A percentile compares a stretch with the other conserved stretches of the same genome.
These are phyloP conservation scores for Megalurothrips usitatus DNA, from an alignment of 2,888 invertebrate species.

Conservation along the genomic window DNA sequence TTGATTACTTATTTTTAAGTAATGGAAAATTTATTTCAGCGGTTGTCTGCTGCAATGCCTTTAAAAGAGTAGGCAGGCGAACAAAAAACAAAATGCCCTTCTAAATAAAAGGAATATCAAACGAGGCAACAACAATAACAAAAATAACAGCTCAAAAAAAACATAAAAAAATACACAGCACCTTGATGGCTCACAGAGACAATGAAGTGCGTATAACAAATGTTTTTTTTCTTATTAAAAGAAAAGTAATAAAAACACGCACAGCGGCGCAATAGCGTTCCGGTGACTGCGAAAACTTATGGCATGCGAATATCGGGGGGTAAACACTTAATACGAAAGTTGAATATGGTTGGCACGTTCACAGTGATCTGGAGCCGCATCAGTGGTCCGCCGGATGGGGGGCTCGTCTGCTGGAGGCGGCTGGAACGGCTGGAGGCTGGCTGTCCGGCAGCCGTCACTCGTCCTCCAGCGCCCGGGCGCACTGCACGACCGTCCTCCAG, in stretches of 20 bases:
- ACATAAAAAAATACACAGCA: not conserved
- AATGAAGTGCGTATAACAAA: not conserved
- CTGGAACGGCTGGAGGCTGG: no score
- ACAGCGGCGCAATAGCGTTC: not conserved
- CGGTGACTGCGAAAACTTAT: no score
- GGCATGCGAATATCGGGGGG: no score
- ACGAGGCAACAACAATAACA: not conserved
- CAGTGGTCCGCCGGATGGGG: no score
- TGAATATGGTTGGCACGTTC: no score
- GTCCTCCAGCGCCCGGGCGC: not conserved
- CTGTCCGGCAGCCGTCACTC: not conserved
- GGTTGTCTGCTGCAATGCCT: not conserved
- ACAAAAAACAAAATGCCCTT: no score
- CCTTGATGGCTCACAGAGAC: not conserved
- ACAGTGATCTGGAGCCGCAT: no score
- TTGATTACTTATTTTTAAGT: no score
- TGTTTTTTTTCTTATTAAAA: no score
- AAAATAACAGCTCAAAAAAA: not conserved
- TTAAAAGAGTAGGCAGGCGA: no score
- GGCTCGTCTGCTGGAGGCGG: no score
- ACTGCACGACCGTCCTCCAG: not conserved
- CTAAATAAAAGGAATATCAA: not conserved
- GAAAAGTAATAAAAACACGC: not conserved
- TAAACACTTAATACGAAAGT: no score
- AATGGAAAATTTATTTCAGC: not conserved